Percentiles rank a stretch among this genome's conserved stretches.
Conservation (phyloP, 2,888 invertebrate species). For the Latrodectus elegans region DNA sequence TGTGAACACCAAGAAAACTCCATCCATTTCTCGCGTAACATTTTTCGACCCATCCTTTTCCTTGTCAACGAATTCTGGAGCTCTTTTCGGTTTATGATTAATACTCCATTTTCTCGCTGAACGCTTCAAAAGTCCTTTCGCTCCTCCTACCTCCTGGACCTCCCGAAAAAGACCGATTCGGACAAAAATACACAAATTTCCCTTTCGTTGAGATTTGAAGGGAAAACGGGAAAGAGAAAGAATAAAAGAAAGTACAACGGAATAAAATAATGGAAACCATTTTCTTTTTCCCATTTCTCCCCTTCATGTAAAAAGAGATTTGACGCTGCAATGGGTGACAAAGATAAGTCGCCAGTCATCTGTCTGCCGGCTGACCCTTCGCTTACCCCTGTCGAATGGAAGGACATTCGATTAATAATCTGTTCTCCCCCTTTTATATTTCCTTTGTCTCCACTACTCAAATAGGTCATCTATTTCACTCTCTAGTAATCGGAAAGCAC, state of each 20-base stretch:
- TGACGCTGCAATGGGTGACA: slow-evolving; percentile 64
- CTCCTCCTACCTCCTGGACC: not conserved
- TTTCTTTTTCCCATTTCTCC: not conserved
- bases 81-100: slow-evolving; percentile 24
- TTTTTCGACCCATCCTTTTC: not conserved
- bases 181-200: slow-evolving; percentile 56
- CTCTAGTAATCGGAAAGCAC: slow-evolving; percentile 43
- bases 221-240: slow-evolving; percentile 8
- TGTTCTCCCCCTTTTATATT: slow-evolving; percentile 47
- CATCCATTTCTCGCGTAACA: no score
- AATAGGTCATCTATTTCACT: slow-evolving; percentile 54
- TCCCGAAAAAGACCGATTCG: slow-evolving; percentile 29
- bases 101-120: slow-evolving; percentile 27
- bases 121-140: slow-evolving; percentile 19
- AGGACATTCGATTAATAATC: slow-evolving; percentile 68
- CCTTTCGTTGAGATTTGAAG: slow-evolving; percentile 1
- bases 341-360: slow-evolving; percentile 69
- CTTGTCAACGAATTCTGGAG: not conserved
- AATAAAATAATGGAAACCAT: not conserved
- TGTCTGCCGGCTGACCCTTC: slow-evolving; percentile 66
- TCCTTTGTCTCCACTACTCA: slow-evolving; percentile 59
- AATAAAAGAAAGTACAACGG: not conserved
- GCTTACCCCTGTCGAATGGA: slow-evolving; percentile 56
- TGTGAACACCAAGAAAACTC: no score
- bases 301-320: slow-evolving; percentile 45